phyloP scores from a whole-genome alignment of 2,888 invertebrate species.

The Dasypogon diadema region DNA sequence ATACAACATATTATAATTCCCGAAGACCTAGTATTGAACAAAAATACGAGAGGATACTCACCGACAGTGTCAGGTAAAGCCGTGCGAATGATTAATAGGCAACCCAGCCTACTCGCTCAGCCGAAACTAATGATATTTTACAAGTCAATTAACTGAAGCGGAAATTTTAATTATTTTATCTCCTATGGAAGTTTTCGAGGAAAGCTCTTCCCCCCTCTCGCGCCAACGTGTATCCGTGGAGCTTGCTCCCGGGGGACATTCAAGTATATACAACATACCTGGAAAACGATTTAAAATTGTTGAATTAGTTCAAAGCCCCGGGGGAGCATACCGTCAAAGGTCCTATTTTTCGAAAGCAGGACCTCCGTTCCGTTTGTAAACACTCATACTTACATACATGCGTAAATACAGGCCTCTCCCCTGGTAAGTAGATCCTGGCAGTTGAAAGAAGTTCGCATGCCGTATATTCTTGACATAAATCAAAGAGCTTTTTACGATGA shows the following conservation, averaged over 20 bases:
- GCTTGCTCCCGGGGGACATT: not conserved
- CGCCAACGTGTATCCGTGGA: not conserved
- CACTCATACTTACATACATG: not conserved
- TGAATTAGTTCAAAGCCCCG: not conserved
- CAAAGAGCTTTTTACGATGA: not conserved
- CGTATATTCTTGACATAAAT: not conserved
- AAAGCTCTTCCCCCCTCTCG: not conserved
- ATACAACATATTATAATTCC: no score
- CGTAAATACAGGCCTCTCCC: not conserved
- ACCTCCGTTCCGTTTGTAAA: not conserved
- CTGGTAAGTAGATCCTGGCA: not conserved
- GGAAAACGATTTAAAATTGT: not conserved
- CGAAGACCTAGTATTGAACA: no score
- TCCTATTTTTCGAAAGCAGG: not conserved
- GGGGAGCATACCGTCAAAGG: not conserved
- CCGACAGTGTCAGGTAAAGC: no score
- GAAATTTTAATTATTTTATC: conserved; percentile 1
- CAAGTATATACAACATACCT: not conserved
- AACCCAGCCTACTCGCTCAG: no score
- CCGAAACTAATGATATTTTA: not conserved
- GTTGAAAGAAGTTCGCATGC: not conserved
- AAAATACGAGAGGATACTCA: no score
- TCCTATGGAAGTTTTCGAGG: not conserved
- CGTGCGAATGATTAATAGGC: no score
- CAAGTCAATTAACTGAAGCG: not conserved